phyloP scores from a whole-genome alignment of 2,113 vertebrate genomes.

The Pollachius pollachius region DNA sequence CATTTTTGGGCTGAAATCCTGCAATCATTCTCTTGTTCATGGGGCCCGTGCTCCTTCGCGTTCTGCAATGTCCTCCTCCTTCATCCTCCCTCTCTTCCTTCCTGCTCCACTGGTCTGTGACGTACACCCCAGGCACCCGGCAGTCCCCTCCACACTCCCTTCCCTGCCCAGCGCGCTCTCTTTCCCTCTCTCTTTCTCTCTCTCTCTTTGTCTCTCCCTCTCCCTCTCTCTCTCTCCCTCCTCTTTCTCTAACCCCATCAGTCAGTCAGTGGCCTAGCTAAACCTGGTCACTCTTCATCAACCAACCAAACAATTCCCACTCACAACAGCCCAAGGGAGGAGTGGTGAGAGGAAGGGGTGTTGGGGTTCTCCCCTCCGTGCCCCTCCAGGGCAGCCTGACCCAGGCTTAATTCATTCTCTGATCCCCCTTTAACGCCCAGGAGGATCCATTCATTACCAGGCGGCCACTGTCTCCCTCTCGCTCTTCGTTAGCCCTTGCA shows the following conservation, averaged over 20 bases:
- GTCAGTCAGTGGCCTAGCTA: conserved; percentile 41
- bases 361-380: conserved; percentile 30
- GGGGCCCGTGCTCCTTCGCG: conserved; percentile 46
- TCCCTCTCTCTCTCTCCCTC: conserved; percentile 56
- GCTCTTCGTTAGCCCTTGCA: conserved; percentile 41
- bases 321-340: conserved; percentile 42
- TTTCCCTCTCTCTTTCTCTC: not conserved
- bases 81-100: conserved; percentile 45
- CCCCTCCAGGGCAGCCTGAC: conserved; percentile 43
- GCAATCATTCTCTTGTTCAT: conserved; percentile 69
- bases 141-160: not conserved
- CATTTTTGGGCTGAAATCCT: conserved; percentile 58
- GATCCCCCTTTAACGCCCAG: conserved; percentile 37
- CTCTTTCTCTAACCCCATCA: conserved; percentile 54
- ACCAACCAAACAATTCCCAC: conserved; percentile 40
- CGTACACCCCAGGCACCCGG: conserved; percentile 35
- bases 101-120: conserved; percentile 66
- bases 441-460: conserved; percentile 46
- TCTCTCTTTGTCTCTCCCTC: conserved; percentile 32
- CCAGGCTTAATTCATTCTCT: conserved; percentile 37
- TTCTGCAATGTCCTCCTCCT: conserved; percentile 46
- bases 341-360: not conserved
- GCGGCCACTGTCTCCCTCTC: conserved; percentile 9
- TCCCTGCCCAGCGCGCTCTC: not conserved
- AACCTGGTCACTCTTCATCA: conserved; percentile 68